Percentiles rank a stretch among this genome's conserved stretches.
Evolutionary conservation across 2,888 invertebrate genomes (phyloP).

Genomic region (Cryptocephalus primarius): DNA sequence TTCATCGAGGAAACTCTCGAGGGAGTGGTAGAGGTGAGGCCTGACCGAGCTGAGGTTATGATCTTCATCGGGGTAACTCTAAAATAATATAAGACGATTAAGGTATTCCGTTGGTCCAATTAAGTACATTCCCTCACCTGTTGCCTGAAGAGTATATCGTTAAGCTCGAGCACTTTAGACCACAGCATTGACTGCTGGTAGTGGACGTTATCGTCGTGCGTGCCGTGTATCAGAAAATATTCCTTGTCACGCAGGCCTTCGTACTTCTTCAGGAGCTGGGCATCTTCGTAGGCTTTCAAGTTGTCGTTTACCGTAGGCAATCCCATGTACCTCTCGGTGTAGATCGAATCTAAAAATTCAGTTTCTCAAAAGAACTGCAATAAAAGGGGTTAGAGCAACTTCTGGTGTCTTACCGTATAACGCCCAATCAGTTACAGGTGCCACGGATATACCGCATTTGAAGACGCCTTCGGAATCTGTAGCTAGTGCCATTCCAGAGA

Average conservation of each 20-base stretch:
- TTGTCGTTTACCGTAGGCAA: constrained; percentile 63
- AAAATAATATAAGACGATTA: constrained; percentile 25
- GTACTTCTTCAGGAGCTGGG: constrained; percentile 63
- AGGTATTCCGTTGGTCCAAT: too few relatives aligned
- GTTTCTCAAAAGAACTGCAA: neutral
- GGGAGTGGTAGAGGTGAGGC: constrained; percentile 79
- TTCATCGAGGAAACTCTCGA: constrained; percentile 70
- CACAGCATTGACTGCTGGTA: constrained; percentile 93
- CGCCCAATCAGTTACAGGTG: constrained; percentile 94
- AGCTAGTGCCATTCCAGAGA: constrained; percentile 77
- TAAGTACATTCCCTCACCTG: constrained; percentile 54
- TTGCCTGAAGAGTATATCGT: constrained; percentile 82
- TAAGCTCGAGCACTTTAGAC: constrained; percentile 72
- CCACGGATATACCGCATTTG: constrained; percentile 89
- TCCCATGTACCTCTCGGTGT: constrained; percentile 96
- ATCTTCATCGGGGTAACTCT: constrained; percentile 93
- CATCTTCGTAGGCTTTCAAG: constrained; percentile 57
- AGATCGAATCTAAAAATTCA: constrained; percentile 74
- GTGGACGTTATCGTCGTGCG: constrained; percentile 92
- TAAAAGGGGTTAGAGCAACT: neutral
- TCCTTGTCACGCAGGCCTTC: constrained; percentile 54
- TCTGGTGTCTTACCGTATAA: constrained; percentile 67
- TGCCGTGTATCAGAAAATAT: constrained; percentile 88
- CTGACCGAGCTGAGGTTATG: constrained; percentile 75
- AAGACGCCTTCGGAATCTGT: constrained; percentile 64